Base-by-base conservation (phyloP, 2,888 invertebrate species). In the Caenorhabditis afra region DNA sequence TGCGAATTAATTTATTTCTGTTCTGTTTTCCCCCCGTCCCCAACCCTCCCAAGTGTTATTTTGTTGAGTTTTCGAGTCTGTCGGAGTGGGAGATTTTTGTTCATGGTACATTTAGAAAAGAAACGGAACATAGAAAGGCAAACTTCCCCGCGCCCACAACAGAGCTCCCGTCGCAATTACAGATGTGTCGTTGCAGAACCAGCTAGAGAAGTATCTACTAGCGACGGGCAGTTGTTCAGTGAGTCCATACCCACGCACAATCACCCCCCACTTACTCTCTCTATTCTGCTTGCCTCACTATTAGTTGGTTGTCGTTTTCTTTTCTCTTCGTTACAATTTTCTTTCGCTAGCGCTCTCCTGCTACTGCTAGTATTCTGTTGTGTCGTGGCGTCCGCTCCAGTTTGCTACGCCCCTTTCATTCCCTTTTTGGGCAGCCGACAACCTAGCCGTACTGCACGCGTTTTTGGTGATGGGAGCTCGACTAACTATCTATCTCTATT, bases 131-230 rank as follows among this genome's bases (percentile, higher is more conserved):
- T 29, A 7, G 16, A 29, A 11, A 35, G 18, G 37, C 16, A 52
- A 22, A 10, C 5, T 22, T 14, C 49, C 20, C 23, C 18, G n/a
- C n/a, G n/a, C n/a, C n/a, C n/a, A n/a, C n/a, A n/a, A n/a, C n/a
- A 29, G 45, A 18, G 47, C 16, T n/a, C 47, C 16, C 18, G 3
- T 22, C 4, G 29, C 29, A 29, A 7, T 49, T 49, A 1, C 49
- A 62, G 50, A 61, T 29, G 29, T 29, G 10, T 20, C 57, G 29
- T 39, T 65, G 45, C 68, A 68, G 68, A 35, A 59, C 11, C 59
- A 68, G 22, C 41, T 61, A 59, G 68, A 59, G 45, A 68, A 68
- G 35, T 68, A 68, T 37, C 52, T 68, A n/a, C 59, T 68, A 14
- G 50, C 59, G 10, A 29, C 50, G 44, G 68, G 68, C 59, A 59